A percentile compares a stretch with the other conserved stretches of the same genome.
phyloP scores from a whole-genome alignment of 2,113 vertebrate species.

The Anarhynchus alexandrinus region DNA sequence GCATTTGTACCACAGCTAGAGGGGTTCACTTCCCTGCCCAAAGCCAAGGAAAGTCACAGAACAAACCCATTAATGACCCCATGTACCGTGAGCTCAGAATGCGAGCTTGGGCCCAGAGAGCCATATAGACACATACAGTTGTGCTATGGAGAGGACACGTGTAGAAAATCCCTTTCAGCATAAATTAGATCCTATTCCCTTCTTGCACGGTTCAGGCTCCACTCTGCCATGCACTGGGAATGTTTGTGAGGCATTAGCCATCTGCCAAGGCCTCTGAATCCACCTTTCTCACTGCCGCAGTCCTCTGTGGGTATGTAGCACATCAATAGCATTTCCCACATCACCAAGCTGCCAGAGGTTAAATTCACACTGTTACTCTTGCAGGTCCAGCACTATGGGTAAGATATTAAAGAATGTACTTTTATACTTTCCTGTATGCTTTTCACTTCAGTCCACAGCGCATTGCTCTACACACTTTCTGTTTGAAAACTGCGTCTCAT shows the following conservation, averaged over 20 bases:
- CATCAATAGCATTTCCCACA: not conserved
- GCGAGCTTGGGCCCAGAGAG: not conserved
- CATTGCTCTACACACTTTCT: not conserved
- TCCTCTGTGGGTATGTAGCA: not conserved
- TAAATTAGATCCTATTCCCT: not conserved
- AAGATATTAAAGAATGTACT: not conserved
- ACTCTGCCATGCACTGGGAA: not conserved
- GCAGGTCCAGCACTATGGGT: not conserved
- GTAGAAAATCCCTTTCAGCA: not conserved
- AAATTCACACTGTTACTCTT: not conserved
- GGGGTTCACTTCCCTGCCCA: not conserved
- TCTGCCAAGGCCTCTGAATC: not conserved
- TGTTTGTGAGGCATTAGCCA: not conserved
- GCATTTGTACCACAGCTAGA: not conserved
- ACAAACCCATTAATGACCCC: fast-evolving
- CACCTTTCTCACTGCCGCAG: not conserved
- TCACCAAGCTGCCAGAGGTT: not conserved
- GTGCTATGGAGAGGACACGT: not conserved
- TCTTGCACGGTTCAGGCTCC: not conserved
- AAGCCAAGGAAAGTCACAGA: not conserved
- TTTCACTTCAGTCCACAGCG: not conserved
- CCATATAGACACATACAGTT: not conserved
- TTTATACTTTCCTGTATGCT: not conserved
- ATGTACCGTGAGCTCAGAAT: not conserved
- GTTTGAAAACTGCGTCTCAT: not conserved